A percentile compares a stretch with the other conserved stretches of the same genome.
Conservation (phyloP, 1,140 invertebrate genomes). For the Magallana ariakensis region DNA sequence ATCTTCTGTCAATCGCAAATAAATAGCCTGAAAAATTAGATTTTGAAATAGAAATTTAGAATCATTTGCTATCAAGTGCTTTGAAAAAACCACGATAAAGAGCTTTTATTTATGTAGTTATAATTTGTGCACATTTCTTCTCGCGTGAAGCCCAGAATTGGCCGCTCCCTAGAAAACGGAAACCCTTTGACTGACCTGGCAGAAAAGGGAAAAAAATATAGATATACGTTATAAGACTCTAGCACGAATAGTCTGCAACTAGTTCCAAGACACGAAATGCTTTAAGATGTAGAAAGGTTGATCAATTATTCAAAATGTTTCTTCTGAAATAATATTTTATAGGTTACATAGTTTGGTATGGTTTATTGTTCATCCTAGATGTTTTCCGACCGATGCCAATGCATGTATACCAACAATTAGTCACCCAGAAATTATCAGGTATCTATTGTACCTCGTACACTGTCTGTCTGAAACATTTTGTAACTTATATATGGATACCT, state of each 20-base stretch:
- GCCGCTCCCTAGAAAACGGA: slow-evolving; percentile 6
- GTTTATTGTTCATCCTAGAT: no score
- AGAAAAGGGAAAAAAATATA: no score
- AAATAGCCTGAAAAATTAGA: slow-evolving; percentile 35
- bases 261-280: not conserved
- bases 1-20: slow-evolving; percentile 38
- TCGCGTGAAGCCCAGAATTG: not conserved
- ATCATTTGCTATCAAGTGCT: slow-evolving; percentile 31
- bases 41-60: slow-evolving; percentile 32
- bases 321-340: slow-evolving; percentile 28
- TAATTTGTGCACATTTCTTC: slow-evolving; percentile 5
- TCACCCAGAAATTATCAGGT: no score
- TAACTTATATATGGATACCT: no score
- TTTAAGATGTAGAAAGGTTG: not conserved
- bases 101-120: slow-evolving; percentile 20
- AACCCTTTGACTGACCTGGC: not conserved
- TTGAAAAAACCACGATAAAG: slow-evolving; percentile 33
- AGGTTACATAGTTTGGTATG: not conserved
- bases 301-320: slow-evolving; percentile 30
- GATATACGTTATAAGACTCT: not conserved
- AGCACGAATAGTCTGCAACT: not conserved
- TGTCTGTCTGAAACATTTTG: no score
- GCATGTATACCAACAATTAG: no score
- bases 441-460: no score
- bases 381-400: no score